These are phyloP conservation scores for Psylliodes chrysocephalus DNA, from an alignment of 2,888 invertebrate genomes.

Conservation along the genomic window DNA sequence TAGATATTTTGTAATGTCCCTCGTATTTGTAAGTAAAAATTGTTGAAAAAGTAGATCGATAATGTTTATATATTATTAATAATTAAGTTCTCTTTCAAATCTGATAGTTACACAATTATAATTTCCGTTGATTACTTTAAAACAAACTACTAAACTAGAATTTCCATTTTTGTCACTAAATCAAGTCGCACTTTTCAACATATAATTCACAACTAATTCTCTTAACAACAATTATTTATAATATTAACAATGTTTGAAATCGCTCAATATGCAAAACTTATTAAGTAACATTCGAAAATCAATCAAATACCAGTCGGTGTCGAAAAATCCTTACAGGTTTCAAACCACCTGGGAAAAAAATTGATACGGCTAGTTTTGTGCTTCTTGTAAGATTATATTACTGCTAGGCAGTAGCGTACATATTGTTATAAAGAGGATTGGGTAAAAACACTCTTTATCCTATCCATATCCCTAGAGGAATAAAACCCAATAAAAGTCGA, in stretches of 20 bases:
- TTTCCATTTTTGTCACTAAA: not conserved
- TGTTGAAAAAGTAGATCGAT: too few species aligned
- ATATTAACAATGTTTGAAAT: not conserved
- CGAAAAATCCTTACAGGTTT: slow-evolving; percentile 28
- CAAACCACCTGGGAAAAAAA: slow-evolving; percentile 10
- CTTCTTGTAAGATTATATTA: not conserved
- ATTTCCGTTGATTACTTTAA: slow-evolving; percentile 5
- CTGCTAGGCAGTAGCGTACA: not conserved
- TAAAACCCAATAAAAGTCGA: too few species aligned
- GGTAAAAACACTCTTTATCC: too few species aligned
- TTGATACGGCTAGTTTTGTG: not conserved
- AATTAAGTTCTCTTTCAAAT: too few species aligned
- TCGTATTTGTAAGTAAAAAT: too few species aligned
- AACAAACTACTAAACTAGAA: not conserved
- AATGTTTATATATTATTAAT: too few species aligned
- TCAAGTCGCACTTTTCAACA: not conserved
- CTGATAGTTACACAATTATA: not conserved
- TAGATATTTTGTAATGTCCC: too few species aligned
- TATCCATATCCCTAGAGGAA: too few species aligned
- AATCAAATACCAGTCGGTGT: slow-evolving; percentile 17
- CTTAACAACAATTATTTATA: not conserved
- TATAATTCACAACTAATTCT: not conserved
- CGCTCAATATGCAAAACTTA: slow-evolving; percentile 11
- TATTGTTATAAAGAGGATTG: too few species aligned
- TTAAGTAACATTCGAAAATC: slow-evolving; percentile 18